Conservation (phyloP, 2,113 vertebrate species). For the Tupaia chinensis region DNA sequence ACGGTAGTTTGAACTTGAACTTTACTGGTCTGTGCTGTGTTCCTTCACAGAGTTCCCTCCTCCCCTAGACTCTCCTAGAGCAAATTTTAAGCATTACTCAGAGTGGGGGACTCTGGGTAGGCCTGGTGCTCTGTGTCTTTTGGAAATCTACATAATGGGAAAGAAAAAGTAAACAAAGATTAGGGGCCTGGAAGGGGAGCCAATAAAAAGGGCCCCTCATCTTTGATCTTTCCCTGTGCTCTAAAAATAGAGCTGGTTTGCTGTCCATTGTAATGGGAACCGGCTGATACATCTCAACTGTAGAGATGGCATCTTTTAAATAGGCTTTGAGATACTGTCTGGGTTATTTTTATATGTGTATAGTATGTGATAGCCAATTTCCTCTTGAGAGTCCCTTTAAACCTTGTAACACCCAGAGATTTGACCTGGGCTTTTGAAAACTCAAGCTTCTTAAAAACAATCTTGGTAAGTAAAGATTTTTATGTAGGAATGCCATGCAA, state of each 20-base stretch:
- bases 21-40: background rate
- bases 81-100: constrained; percentile 47
- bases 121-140: background rate
- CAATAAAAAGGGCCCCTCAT: constrained; percentile 33
- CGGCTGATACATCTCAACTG: constrained; percentile 39
- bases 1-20: background rate
- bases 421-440: constrained; percentile 28
- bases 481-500: background rate
- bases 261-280: constrained; percentile 59
- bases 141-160: constrained; percentile 53
- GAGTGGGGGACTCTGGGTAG: background rate
- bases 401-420: background rate
- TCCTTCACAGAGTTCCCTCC: background rate
- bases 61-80: background rate
- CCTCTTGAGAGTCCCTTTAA: constrained; percentile 24
- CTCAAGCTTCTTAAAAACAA: background rate
- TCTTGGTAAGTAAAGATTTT: background rate
- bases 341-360: constrained; percentile 58
- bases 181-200: constrained; percentile 5
- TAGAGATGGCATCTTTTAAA: constrained; percentile 52
- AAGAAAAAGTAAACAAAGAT: constrained; percentile 48
- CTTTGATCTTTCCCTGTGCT: constrained; percentile 69
- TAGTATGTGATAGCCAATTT: constrained; percentile 25
- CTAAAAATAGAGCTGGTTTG: constrained; percentile 73
- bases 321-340: constrained; percentile 25